These are phyloP conservation scores for Scartelaos histophorus DNA, from an alignment of 2,113 vertebrate species.

Conservation along the genomic window DNA sequence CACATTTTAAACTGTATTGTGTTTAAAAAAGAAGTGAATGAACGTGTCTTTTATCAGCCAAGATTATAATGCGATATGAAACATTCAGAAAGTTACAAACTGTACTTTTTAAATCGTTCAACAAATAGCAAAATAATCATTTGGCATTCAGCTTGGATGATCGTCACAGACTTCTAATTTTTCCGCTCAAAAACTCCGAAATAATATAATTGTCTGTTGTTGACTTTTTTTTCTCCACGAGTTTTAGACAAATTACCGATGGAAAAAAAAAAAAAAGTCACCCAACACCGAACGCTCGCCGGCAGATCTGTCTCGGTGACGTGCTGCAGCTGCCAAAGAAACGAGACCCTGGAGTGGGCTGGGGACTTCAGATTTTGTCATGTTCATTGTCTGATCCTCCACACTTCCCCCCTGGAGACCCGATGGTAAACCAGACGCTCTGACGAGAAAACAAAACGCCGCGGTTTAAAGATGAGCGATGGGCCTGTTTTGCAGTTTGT, in stretches of 20 bases:
- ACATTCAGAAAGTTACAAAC: too few species aligned
- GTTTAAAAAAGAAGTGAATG: too few species aligned
- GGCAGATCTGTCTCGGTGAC: conserved; percentile 63
- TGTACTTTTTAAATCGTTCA: too few species aligned
- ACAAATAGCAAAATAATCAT: too few species aligned
- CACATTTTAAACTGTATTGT: too few species aligned
- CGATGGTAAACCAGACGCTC: conserved; percentile 48
- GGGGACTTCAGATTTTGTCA: conserved; percentile 69
- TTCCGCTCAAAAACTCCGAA: background rate
- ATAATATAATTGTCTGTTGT: background rate
- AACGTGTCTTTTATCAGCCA: too few species aligned
- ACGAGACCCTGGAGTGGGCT: conserved; percentile 60
- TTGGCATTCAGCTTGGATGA: background rate
- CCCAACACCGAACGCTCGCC: conserved; percentile 47
- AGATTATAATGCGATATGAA: too few species aligned
- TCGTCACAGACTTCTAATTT: background rate
- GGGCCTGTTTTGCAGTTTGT: conserved; percentile 19
- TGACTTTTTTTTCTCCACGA: background rate
- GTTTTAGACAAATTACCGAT: conserved; percentile 55
- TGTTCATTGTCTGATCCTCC: conserved; percentile 63
- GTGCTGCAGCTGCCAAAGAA: conserved; percentile 63
- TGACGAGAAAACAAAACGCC: conserved; percentile 57
- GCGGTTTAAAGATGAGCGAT: conserved; percentile 64
- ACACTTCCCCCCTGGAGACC: conserved; percentile 50
- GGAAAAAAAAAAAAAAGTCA: conserved; percentile 25